phyloP scores from a whole-genome alignment of 1,140 invertebrate species.

The Lordiphosa clarofinis region DNA sequence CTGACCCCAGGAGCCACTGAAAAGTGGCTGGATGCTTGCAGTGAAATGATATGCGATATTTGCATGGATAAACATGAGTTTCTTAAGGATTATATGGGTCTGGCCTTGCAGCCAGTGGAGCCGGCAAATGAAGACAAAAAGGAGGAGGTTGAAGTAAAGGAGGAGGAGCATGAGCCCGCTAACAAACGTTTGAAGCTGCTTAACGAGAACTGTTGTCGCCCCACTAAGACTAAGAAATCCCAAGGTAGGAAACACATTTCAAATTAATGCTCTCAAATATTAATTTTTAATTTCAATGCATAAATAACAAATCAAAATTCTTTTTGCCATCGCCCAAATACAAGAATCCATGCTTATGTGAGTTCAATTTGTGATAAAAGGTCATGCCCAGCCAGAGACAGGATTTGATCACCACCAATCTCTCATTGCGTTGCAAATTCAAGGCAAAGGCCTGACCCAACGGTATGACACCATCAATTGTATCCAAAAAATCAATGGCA shows the following conservation, averaged over 20 bases:
- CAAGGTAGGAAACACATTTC: constrained; percentile 36
- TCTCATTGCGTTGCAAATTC: constrained; percentile 82
- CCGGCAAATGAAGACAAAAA: constrained; percentile 13
- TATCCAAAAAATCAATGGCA: constrained; percentile 88
- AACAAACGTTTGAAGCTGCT: constrained; percentile 46
- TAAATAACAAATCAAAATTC: constrained; percentile 87
- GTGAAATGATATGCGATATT: constrained; percentile 88
- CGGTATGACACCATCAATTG: constrained; percentile 81
- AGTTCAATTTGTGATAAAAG: constrained; percentile 86
- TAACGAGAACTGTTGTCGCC: constrained; percentile 34
- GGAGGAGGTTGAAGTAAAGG: constrained; percentile 9
- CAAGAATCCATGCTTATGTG: constrained; percentile 84
- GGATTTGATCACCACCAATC: constrained; percentile 83
- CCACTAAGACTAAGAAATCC: constrained; percentile 18
- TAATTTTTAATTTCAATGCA: constrained; percentile 80
- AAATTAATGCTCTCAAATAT: constrained; percentile 8
- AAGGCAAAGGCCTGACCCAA: constrained; percentile 53
- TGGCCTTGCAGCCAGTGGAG: constrained; percentile 53
- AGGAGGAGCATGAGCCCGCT: constrained; percentile 29
- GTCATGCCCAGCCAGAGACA: constrained; percentile 88
- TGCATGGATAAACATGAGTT: constrained; percentile 89
- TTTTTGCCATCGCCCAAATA: constrained; percentile 87
- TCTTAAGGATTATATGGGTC: constrained; percentile 85
- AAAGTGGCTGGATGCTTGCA: constrained; percentile 83
- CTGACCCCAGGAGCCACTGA: constrained; percentile 81